A percentile compares a stretch with the other conserved stretches of the same genome.
Conservation (phyloP, 2,113 vertebrate species). For the Macquaria ambigua region DNA sequence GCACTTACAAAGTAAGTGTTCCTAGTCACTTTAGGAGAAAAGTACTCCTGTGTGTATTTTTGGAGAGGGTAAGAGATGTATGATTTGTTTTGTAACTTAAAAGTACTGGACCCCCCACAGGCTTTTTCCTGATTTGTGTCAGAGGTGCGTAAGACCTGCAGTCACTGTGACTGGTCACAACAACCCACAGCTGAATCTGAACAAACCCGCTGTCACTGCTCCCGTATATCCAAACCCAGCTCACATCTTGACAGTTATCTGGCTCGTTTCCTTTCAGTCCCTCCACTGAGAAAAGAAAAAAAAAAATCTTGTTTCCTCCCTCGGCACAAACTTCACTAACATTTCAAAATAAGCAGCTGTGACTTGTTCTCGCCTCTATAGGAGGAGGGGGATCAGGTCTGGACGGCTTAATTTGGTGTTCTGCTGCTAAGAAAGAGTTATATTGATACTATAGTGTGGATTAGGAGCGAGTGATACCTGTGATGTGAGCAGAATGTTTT, state of each 20-base stretch:
- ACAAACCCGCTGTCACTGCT: constrained; percentile 34
- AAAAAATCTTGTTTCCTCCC: constrained; percentile 12
- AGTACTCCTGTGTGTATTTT: constrained; percentile 22
- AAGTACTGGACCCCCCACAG: not conserved
- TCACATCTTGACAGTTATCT: constrained; percentile 42
- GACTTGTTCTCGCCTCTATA: constrained; percentile 28
- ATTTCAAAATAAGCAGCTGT: constrained; percentile 27
- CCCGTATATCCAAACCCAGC: constrained; percentile 6
- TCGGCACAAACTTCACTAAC: constrained; percentile 24
- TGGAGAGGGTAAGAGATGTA: not conserved
- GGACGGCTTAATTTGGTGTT: constrained; percentile 58
- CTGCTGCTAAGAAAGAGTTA: constrained; percentile 40
- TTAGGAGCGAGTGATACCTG: constrained; percentile 74
- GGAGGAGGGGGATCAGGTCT: constrained; percentile 5
- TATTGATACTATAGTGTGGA: constrained; percentile 60
- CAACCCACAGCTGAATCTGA: constrained; percentile 29
- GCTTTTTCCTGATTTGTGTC: constrained; percentile 24
- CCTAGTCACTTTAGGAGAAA: not conserved
- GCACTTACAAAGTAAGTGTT: not conserved
- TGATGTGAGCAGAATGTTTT: constrained; percentile 75
- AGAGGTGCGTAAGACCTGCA: constrained; percentile 15
- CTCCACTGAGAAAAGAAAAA: not conserved
- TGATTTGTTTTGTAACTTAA: constrained; percentile 22
- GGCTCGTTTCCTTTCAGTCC: constrained; percentile 18
- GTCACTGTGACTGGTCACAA: constrained; percentile 18